Percentiles rank a stretch among this genome's conserved stretches.
Evolutionary conservation across 2,888 invertebrate genomes (phyloP).

Genomic region (Xestia sexstrigata): DNA sequence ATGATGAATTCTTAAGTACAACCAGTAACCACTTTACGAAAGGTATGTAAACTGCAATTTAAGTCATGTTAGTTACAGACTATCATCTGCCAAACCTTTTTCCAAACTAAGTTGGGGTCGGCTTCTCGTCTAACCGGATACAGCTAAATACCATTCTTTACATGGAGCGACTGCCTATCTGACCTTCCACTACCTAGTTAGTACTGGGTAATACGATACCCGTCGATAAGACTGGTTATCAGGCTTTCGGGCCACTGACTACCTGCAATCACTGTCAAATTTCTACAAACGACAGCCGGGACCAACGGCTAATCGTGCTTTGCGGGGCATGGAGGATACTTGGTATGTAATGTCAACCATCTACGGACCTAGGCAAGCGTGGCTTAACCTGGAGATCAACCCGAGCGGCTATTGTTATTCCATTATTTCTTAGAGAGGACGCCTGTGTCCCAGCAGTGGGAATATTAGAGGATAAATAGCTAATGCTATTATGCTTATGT

Average conservation of each 20-base stretch:
- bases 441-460: not conserved
- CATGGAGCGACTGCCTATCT: not conserved
- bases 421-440: not conserved
- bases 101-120: not conserved
- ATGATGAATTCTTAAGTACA: conserved; percentile 68
- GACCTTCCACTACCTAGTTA: not conserved
- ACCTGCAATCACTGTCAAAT: not conserved
- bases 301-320: no score
- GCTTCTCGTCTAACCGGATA: not conserved
- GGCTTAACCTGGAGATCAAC: not conserved
- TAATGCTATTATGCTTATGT: not conserved
- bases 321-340: no score
- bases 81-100: not conserved
- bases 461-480: not conserved
- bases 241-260: not conserved
- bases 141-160: not conserved
- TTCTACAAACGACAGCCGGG: no score
- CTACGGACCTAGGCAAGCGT: not conserved
- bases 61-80: not conserved
- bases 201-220: not conserved
- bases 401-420: not conserved
- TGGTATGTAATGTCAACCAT: not conserved
- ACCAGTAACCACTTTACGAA: conserved; percentile 69
- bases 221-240: not conserved
- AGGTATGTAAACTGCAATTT: conserved; percentile 47